Base-by-base conservation (phyloP, 2,888 invertebrate species). In the Sinohyriopsis cumingii region DNA sequence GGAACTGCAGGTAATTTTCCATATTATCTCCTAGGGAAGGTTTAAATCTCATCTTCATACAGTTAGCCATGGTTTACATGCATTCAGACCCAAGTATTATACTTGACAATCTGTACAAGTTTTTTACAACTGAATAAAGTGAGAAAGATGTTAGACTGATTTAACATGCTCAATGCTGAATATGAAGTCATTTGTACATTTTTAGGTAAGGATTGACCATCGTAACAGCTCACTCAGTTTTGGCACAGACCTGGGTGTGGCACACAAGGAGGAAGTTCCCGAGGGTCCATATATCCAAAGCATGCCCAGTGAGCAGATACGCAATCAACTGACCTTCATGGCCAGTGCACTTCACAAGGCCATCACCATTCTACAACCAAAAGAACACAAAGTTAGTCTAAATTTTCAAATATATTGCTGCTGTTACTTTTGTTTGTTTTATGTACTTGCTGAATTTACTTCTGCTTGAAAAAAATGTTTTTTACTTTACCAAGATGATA, bases 191-290 rank as follows among this genome's bases (percentile, higher is more conserved):
- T 45, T 65, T 20, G n/a, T 53, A 24, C 54, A 61, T 20, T 95
- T 97, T 94, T 96, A 98, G 92, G 96, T 93, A 56, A 91, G 93
- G n/a, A 92, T 93, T 76, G 93, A 93, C 87, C 93, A 93, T 85
- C 91, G 92, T 15, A 90, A 90, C 12, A 91, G 91, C 28, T 96
- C 96, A 86, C 93, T 99, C 59, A 95, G 96, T 87, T 99, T 99
- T 90, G 99, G 98, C 15, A 96, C 96, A 54, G 97, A 98, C 87
- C 92, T 98, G 7, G 95, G 96, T 45, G 96, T 97, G 80, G 95
- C 96, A 18, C 95, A 97, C 71, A 94, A 97, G 0, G 97, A 98
- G 85, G 96, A 97, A 87, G 94, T 95, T 15, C 95, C 96, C 0
- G 98, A 98, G 87, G 98, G 98, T 0, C 97, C 97, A 0, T 95